These are phyloP conservation scores for Myxocyprinus asiaticus DNA, from an alignment of 2,113 vertebrate species.

Conservation along the genomic window DNA sequence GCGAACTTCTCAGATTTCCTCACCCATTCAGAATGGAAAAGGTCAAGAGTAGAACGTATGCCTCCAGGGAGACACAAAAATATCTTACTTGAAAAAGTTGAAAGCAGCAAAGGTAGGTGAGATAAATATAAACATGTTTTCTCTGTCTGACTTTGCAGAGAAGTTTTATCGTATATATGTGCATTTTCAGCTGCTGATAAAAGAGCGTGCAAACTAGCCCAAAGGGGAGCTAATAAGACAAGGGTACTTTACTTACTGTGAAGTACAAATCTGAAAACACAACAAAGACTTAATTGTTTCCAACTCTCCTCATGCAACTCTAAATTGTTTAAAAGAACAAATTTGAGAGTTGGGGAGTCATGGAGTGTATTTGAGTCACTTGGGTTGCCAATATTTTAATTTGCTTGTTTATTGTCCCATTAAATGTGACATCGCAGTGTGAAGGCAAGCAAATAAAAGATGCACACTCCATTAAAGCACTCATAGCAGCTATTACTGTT, in stretches of 20 bases:
- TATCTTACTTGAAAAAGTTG: slow-evolving; percentile 12
- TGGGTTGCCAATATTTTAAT: slow-evolving; percentile 20
- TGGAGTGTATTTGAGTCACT: background rate
- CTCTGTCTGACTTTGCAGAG: background rate
- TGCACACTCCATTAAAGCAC: slow-evolving; percentile 26
- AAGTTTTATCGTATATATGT: background rate
- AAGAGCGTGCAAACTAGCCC: background rate
- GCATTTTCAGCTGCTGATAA: slow-evolving; percentile 10
- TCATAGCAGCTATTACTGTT: slow-evolving; percentile 28
- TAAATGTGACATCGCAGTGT: slow-evolving; percentile 18
- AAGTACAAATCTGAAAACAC: no score
- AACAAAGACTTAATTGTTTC: no score
- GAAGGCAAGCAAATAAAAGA: slow-evolving; percentile 38
- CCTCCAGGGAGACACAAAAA: slow-evolving; percentile 24
- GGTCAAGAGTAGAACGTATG: slow-evolving; percentile 1
- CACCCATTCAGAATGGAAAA: slow-evolving; percentile 1
- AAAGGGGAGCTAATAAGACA: no score
- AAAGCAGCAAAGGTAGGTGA: slow-evolving; percentile 14
- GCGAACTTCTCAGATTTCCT: background rate
- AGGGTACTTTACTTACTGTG: no score
- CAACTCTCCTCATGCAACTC: background rate
- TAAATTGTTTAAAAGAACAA: background rate
- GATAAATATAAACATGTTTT: slow-evolving; percentile 28
- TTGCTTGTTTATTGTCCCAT: slow-evolving; percentile 30
- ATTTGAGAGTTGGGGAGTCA: background rate